These are phyloP conservation scores for Helicolenus hilgendorfi DNA, from an alignment of 2,797 vertebrate genomes.

Conservation along the genomic window DNA sequence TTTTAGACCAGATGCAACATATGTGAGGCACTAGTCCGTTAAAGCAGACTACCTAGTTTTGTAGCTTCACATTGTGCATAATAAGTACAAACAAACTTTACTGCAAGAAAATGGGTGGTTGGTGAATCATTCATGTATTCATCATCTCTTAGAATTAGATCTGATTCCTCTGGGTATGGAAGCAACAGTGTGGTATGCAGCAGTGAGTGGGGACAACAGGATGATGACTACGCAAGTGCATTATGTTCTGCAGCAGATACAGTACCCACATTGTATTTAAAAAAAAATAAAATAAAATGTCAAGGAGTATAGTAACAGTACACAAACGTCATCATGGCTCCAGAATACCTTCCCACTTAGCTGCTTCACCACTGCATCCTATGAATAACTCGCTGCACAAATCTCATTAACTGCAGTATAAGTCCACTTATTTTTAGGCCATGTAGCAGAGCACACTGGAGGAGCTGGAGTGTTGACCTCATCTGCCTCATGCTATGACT, in stretches of 20 bases:
- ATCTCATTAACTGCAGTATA: slow-evolving; percentile 66
- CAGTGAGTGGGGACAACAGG: not conserved
- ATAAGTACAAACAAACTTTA: not conserved
- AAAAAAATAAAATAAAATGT: not conserved
- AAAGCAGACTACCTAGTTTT: no score
- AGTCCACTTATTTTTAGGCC: slow-evolving; percentile 64
- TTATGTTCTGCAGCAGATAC: not conserved
- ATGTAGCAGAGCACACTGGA: not conserved
- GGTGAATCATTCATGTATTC: not conserved
- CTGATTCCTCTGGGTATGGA: not conserved
- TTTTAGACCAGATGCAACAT: no score
- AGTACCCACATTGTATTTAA: not conserved
- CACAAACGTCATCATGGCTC: not conserved
- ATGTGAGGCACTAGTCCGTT: no score
- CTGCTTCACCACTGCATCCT: slow-evolving; percentile 15
- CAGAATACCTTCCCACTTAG: not conserved
- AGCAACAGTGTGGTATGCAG: not conserved
- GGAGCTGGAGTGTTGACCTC: slow-evolving; percentile 30
- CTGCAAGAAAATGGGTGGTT: not conserved
- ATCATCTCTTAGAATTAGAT: not conserved
- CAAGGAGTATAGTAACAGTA: not conserved
- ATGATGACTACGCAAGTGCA: not conserved
- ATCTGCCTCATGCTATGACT: slow-evolving; percentile 46
- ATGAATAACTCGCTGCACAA: slow-evolving; percentile 34
- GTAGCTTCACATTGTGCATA: not conserved